Conservation (phyloP, 2,888 invertebrate genomes). For the Acrobasis suavella region DNA sequence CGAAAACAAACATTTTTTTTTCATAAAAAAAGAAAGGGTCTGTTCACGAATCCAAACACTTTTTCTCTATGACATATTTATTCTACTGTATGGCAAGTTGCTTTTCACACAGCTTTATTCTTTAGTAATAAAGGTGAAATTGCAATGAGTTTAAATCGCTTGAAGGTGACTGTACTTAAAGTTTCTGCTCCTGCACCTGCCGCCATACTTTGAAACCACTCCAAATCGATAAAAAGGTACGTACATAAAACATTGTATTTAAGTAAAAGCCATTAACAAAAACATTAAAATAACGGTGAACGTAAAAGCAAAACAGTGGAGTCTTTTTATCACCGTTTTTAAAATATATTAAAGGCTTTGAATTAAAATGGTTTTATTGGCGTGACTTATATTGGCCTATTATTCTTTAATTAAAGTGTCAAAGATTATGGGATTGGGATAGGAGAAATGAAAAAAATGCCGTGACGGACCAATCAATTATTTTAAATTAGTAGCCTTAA, state of each 20-base stretch:
- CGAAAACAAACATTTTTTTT: too few species aligned
- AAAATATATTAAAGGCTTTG: too few species aligned
- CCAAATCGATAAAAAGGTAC: conserved; percentile 55
- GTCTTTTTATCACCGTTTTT: conserved; percentile 34
- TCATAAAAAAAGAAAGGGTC: too few species aligned
- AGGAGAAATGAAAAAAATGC: background rate
- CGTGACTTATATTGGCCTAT: conserved; percentile 13
- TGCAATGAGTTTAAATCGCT: too few species aligned
- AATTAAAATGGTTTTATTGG: conserved; percentile 34
- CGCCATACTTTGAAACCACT: conserved; percentile 41
- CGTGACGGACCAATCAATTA: background rate
- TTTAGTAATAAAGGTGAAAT: too few species aligned
- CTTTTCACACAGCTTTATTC: too few species aligned
- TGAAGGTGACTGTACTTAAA: conserved; percentile 12
- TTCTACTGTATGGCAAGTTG: too few species aligned
- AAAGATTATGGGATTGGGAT: conserved; percentile 2
- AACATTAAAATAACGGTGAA: conserved; percentile 54
- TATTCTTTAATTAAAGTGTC: background rate
- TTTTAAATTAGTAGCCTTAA: background rate
- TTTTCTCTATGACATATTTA: too few species aligned
- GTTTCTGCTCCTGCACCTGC: conserved; percentile 45
- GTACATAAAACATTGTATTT: conserved; percentile 50
- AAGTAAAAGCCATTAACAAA: conserved; percentile 67
- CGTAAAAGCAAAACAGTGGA: conserved; percentile 41
- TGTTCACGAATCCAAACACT: too few species aligned